phyloP scores from a whole-genome alignment of 1,140 invertebrate genomes.

The Euglossa dilemma region DNA sequence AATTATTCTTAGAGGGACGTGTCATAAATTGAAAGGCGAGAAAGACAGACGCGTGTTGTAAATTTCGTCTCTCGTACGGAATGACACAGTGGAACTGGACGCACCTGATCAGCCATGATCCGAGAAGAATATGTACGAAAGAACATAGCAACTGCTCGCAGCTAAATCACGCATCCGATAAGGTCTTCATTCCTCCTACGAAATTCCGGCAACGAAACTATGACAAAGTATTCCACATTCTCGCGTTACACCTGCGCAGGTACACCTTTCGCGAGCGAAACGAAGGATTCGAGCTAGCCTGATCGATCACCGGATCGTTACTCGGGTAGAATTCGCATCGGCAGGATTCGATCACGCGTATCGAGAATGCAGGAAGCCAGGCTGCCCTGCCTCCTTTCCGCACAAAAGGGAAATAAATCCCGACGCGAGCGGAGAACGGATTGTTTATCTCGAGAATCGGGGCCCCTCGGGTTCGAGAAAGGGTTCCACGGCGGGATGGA shows the following conservation, averaged over 20 bases:
- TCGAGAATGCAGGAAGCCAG: neutral
- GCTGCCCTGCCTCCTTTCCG: neutral
- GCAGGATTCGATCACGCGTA: neutral
- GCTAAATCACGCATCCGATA: neutral
- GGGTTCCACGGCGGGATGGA: slow-evolving; percentile 23
- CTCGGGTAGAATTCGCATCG: neutral
- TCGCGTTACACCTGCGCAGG: neutral
- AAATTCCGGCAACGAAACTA: neutral
- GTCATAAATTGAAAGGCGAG: too few species aligned
- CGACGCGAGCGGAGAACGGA: slow-evolving; percentile 6
- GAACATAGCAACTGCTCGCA: too few species aligned
- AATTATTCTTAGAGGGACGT: too few species aligned
- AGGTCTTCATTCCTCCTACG: neutral
- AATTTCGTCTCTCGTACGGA: neutral
- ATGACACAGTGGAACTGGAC: neutral
- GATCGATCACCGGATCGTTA: neutral
- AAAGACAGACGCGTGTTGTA: too few species aligned
- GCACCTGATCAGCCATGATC: neutral
- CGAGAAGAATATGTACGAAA: neutral
- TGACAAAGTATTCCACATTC: neutral
- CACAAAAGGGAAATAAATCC: slow-evolving; percentile 33
- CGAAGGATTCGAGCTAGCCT: neutral
- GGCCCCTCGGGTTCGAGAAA: slow-evolving; percentile 24
- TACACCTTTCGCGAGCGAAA: neutral
- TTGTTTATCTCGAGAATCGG: slow-evolving; percentile 60